phyloP scores from a whole-genome alignment of 2,888 invertebrate genomes.

The Mythimna albipuncta region DNA sequence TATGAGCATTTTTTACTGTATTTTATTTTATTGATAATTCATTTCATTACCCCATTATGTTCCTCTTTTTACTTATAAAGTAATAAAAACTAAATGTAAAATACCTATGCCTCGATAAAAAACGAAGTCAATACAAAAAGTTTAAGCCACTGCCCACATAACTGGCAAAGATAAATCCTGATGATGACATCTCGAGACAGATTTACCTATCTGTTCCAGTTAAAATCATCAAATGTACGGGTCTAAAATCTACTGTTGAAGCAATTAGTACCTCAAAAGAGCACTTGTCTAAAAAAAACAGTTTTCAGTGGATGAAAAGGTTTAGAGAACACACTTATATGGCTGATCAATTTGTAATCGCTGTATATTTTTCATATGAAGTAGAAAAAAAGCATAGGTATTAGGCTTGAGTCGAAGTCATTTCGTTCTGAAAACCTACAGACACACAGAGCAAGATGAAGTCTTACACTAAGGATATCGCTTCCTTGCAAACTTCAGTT shows the following conservation, averaged over 20 bases:
- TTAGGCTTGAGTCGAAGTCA: not conserved
- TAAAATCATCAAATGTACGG: not conserved
- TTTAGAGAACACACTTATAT: not conserved
- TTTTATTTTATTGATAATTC: slow-evolving; percentile 47
- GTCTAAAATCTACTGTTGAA: not conserved
- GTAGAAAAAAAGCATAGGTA: no score
- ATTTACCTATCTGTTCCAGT: not conserved
- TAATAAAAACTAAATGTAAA: not conserved
- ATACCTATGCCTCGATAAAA: not conserved
- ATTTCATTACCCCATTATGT: no score
- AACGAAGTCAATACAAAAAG: not conserved
- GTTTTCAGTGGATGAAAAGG: not conserved
- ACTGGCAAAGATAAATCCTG: not conserved
- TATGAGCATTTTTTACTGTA: slow-evolving; percentile 60
- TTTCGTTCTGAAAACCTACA: not conserved
- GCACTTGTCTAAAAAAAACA: not conserved
- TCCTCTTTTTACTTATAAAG: not conserved
- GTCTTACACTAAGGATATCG: not conserved
- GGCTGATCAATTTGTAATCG: not conserved
- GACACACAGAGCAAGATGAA: not conserved
- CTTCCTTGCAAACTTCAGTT: not conserved
- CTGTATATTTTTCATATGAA: not conserved
- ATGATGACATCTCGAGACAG: not conserved
- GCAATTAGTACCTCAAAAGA: not conserved
- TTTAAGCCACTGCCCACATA: not conserved